Conservation (phyloP, 1,140 invertebrate species). For the Agrilus planipennis region DNA sequence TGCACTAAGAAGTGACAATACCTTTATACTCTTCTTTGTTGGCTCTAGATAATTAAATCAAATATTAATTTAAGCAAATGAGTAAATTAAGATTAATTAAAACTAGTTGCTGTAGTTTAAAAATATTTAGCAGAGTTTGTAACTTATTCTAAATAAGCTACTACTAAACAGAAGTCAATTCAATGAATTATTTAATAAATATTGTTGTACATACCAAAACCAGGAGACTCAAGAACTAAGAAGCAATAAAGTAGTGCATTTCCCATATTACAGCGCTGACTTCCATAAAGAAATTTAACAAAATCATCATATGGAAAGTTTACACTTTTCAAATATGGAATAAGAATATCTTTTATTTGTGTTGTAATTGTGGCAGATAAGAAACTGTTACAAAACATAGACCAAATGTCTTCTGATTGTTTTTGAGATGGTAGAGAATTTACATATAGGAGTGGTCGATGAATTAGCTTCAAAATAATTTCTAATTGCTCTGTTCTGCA, state of each 20-base stretch:
- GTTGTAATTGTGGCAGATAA: slow-evolving; percentile 27
- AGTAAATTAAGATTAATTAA: slow-evolving; percentile 5
- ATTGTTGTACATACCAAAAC: slow-evolving; percentile 50
- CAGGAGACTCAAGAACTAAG: slow-evolving; percentile 49
- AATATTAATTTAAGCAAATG: not conserved
- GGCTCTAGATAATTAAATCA: slow-evolving; percentile 21
- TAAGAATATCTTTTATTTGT: slow-evolving; percentile 36
- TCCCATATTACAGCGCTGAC: slow-evolving; percentile 25
- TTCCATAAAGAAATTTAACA: slow-evolving; percentile 35
- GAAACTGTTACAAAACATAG: slow-evolving; percentile 32
- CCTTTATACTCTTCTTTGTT: slow-evolving; percentile 24
- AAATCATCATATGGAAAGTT: slow-evolving; percentile 39
- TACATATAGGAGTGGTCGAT: slow-evolving; percentile 52
- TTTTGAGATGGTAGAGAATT: slow-evolving; percentile 13
- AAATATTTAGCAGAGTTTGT: too few species aligned
- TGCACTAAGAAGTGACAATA: slow-evolving; percentile 22
- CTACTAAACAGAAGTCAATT: too few species aligned
- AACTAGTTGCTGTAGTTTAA: slow-evolving; percentile 8
- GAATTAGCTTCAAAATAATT: slow-evolving; percentile 63
- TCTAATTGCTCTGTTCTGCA: slow-evolving; percentile 32
- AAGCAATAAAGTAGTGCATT: slow-evolving; percentile 48
- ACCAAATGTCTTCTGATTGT: slow-evolving; percentile 19
- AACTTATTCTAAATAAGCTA: too few species aligned
- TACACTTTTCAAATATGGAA: slow-evolving; percentile 37
- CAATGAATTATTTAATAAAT: too few species aligned